Conservation (phyloP, 92 coral and sea anemone genomes). For the Pocillopora grandis region DNA sequence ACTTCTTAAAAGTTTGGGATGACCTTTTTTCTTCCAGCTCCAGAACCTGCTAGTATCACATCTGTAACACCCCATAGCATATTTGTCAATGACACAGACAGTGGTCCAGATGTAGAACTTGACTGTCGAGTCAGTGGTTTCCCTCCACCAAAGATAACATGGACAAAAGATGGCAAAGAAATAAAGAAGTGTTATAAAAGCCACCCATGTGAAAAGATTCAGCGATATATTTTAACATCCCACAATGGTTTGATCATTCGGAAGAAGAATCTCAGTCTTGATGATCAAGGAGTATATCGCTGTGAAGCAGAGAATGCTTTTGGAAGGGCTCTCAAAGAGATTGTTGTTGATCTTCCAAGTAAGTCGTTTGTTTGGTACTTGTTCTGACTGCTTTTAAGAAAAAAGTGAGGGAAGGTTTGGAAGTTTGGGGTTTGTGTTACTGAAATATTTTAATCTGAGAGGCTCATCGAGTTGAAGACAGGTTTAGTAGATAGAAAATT, state of each 20-base stretch:
- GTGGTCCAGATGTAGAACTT: neutral
- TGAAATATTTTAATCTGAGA: too few species aligned
- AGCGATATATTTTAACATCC: neutral
- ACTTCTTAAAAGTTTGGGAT: neutral
- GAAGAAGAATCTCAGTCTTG: neutral
- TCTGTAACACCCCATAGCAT: neutral
- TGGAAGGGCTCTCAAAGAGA: neutral
- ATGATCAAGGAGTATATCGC: constrained; percentile 15
- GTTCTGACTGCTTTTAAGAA: too few species aligned
- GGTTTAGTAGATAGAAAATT: too few species aligned
- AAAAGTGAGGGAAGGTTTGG: neutral
- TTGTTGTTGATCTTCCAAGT: constrained; percentile 10
- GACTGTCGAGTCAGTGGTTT: constrained; percentile 4
- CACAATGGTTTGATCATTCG: constrained; percentile 1
- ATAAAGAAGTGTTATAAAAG: neutral
- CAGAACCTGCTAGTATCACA: constrained; percentile 2
- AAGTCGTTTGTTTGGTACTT: neutral
- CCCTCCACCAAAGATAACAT: constrained; percentile 21
- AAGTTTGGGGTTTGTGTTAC: too few species aligned
- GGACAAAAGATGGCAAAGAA: constrained; percentile 22
- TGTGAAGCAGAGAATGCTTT: constrained; percentile 18
- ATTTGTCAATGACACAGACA: neutral
- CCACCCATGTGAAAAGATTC: neutral
- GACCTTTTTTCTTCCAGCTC: neutral
- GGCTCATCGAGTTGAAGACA: too few species aligned